Conservation (phyloP, 2,888 invertebrate genomes). For the Panzeria rudis region DNA sequence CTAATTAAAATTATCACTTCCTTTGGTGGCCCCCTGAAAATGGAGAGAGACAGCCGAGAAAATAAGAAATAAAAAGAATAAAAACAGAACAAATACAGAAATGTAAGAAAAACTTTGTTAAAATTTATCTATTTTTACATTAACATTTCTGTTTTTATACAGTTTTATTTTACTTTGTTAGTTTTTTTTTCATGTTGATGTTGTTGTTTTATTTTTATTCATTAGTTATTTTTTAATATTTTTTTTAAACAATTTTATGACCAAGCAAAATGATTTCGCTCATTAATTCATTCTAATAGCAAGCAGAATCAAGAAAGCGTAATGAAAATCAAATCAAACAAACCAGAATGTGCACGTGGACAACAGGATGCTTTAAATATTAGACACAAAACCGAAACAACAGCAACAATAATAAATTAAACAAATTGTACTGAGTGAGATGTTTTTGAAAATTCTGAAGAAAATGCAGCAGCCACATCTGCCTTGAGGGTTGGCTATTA, state of each 20-base stretch:
- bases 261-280: conserved; percentile 64
- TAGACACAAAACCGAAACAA: conserved; percentile 9
- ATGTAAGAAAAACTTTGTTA: conserved; percentile 20
- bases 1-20: conserved; percentile 70
- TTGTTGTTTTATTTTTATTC: conserved; percentile 32
- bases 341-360: conserved; percentile 1
- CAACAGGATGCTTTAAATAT: neutral
- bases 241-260: conserved; percentile 44
- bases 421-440: neutral
- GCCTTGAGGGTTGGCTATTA: neutral
- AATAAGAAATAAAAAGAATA: neutral
- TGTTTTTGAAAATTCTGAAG: neutral
- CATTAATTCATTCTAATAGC: conserved; percentile 64
- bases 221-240: conserved; percentile 7
- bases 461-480: neutral
- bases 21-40: conserved; percentile 25
- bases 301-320: conserved; percentile 30
- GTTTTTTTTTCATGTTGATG: conserved; percentile 5
- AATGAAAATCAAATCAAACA: conserved; percentile 45
- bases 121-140: conserved; percentile 49
- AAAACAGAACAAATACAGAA: neutral
- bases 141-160: conserved; percentile 17
- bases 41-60: neutral
- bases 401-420: conserved; percentile 10
- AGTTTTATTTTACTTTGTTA: neutral